A percentile compares a stretch with the other conserved stretches of the same genome.
Conservation (phyloP, 2,888 invertebrate genomes). For the Tenthredo mesomela region DNA sequence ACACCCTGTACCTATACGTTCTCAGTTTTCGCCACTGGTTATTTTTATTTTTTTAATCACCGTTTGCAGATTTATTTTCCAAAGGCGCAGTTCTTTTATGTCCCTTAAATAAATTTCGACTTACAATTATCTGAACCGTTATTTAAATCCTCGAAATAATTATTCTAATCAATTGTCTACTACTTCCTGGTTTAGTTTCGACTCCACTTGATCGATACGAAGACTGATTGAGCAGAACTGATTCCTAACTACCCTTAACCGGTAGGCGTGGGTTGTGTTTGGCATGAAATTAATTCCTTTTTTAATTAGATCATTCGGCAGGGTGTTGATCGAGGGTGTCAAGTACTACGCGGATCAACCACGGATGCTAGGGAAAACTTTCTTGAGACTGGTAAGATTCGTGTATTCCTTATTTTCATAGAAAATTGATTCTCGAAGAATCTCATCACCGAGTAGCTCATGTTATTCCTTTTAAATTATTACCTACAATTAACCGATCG, state of each 20-base stretch:
- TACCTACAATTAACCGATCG: background rate
- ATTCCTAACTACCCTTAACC: conserved; percentile 60
- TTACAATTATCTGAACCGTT: background rate
- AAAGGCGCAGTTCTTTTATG: background rate
- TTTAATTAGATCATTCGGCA: conserved; percentile 80
- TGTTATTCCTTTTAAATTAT: background rate
- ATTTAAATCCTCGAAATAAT: conserved; percentile 4
- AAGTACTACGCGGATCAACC: conserved; percentile 96
- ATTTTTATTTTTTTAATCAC: background rate
- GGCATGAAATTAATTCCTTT: conserved; percentile 76
- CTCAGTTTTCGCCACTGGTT: background rate
- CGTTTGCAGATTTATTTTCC: background rate
- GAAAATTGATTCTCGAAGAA: background rate
- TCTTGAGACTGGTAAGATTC: conserved; percentile 86
- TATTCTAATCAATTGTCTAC: conserved; percentile 38
- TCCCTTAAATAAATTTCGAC: background rate
- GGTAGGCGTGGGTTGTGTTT: conserved; percentile 72
- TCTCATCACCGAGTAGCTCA: background rate
- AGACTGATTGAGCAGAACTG: conserved; percentile 51
- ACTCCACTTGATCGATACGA: conserved; percentile 49
- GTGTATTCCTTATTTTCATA: conserved; percentile 38
- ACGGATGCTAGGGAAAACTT: conserved; percentile 92
- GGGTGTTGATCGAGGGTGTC: conserved; percentile 94
- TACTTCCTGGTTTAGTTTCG: conserved; percentile 46
- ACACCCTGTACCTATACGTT: background rate